Percentiles rank a stretch among this genome's conserved stretches.
phyloP scores from a whole-genome alignment of 1,140 invertebrate species.

The Tetragnatha versicolor region DNA sequence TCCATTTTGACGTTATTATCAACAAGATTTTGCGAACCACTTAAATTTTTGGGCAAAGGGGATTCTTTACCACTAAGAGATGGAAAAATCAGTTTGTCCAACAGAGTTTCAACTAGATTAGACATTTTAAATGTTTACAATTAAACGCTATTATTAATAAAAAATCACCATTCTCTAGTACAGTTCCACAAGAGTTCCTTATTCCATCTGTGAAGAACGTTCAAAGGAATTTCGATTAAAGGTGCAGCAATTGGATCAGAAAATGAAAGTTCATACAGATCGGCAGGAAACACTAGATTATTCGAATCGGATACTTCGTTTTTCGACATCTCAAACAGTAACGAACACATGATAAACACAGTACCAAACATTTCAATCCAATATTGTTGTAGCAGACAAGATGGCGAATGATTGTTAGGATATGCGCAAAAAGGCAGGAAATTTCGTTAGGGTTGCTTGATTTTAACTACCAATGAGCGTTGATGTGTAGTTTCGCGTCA shows the following conservation, averaged over 20 bases:
- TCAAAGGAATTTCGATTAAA: neutral
- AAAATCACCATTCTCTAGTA: neutral
- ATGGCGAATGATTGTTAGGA: no score
- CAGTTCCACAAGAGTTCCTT: neutral
- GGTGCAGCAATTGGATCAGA: neutral
- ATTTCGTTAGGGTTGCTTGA: no score
- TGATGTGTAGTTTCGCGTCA: no score
- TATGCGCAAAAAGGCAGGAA: no score
- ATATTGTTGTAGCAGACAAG: no score
- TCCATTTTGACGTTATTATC: no score
- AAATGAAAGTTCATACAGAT: neutral
- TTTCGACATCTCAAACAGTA: neutral
- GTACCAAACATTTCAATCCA: neutral
- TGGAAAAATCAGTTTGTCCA: constrained; percentile 8
- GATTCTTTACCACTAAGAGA: neutral
- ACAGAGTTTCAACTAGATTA: neutral
- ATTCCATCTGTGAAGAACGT: neutral
- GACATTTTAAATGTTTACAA: neutral
- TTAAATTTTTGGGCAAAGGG: neutral
- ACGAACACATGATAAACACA: neutral
- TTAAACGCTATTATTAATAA: neutral
- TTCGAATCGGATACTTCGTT: neutral
- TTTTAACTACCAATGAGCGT: neutral
- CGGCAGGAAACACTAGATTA: neutral
- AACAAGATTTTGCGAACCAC: neutral